Evolutionary conservation across 2,797 vertebrate genomes (phyloP).

Genomic region (Sebastes itinus): DNA sequence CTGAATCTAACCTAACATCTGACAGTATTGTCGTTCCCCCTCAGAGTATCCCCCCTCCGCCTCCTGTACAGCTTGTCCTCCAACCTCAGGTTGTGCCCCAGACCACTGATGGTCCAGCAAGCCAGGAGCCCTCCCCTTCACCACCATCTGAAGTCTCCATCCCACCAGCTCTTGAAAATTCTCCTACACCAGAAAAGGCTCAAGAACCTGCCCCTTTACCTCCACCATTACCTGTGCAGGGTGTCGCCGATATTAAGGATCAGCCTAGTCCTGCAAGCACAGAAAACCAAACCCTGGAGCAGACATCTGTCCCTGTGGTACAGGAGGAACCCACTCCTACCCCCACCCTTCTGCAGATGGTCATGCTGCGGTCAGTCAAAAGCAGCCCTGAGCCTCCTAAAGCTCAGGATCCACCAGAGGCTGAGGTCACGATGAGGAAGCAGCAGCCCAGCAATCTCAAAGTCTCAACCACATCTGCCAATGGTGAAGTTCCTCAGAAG

Average conservation of each 20-base stretch:
- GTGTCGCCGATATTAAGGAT: conserved; percentile 21
- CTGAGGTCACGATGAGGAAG: conserved; percentile 41
- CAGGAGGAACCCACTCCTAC: conserved; percentile 83
- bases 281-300: conserved; percentile 68
- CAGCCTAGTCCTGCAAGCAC: conserved; percentile 28
- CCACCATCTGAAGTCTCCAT: conserved; percentile 24
- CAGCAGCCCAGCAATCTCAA: conserved; percentile 12
- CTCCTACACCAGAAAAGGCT: conserved; percentile 8
- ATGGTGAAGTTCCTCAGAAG: conserved; percentile 85
- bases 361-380: conserved; percentile 85
- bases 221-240: conserved; percentile 48
- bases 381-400: conserved; percentile 67
- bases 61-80: conserved; percentile 45
- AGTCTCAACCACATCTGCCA: conserved; percentile 24
- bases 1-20: conserved; percentile 10
- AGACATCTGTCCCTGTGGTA: conserved; percentile 57
- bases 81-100: conserved; percentile 1
- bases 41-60: conserved; percentile 54
- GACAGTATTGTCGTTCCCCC: conserved; percentile 49
- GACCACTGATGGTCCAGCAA: conserved; percentile 6
- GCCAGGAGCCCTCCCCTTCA: conserved; percentile 19
- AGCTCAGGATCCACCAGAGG: conserved; percentile 42
- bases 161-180: conserved; percentile 19
- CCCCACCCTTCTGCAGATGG: conserved; percentile 88
- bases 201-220: conserved; percentile 33